Evolutionary conservation across 2,888 invertebrate species (phyloP), one percentile per base, ranked within the genome.

Genomic region (Athetis lepigone): DNA sequence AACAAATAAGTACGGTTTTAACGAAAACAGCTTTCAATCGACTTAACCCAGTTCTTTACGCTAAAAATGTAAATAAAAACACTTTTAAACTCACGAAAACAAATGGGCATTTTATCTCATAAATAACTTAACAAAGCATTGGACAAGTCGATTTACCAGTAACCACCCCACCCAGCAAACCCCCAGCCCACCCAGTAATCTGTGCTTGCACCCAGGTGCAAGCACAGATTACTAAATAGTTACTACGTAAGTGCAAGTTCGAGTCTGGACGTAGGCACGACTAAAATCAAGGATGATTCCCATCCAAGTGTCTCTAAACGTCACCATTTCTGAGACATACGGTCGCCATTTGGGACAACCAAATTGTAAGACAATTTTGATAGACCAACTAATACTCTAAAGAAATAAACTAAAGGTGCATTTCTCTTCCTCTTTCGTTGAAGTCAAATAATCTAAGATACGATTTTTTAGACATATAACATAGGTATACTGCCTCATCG

Each of bases 111-210:
- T 40, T 72, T 43, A 46, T 46, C 57, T 63, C 65, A 61, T 75
- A 68, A 66, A 77, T 77, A 77, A 62, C 49, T 42, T 21, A 75
- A 54, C 29, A 54, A 23, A 50, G 52, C 51, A 47, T 57, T 59
- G 54, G 63, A 60, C 57, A 58, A 61, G 46, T 23, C 47, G 62
- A 66, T 70, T 73, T 56, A 19, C 8, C 9, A 16, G 25, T 8
- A 55, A 56, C 25, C n/a, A n/a, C n/a, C n/a, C n/a, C n/a, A n/a
- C n/a, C n/a, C n/a, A n/a, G n/a, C n/a, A n/a, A n/a, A n/a, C n/a
- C n/a, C n/a, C n/a, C n/a, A n/a, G n/a, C n/a, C n/a, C n/a, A n/a
- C n/a, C n/a, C n/a, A n/a, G n/a, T n/a, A n/a, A n/a, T n/a, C n/a
- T n/a, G n/a, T n/a, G n/a, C n/a, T n/a, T n/a, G n/a, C n/a, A n/a